Evolutionary conservation across 2,113 vertebrate species (phyloP).

Genomic region (Arenaria interpres): DNA sequence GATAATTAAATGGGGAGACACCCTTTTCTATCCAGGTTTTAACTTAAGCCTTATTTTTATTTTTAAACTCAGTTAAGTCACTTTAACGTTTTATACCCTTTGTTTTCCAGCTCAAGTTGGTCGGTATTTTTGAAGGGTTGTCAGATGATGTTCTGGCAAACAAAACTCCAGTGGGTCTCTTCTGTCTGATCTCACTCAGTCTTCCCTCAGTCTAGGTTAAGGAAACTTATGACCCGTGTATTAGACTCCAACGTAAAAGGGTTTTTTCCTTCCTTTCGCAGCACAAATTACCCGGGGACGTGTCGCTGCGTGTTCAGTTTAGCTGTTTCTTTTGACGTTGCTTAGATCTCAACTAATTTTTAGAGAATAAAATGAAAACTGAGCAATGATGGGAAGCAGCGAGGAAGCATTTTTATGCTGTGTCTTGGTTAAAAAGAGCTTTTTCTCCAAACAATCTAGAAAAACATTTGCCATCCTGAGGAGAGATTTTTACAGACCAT

Average conservation of each 20-base stretch:
- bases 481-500: background rate
- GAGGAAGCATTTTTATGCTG: background rate
- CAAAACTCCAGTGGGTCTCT: background rate
- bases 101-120: background rate
- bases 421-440: background rate
- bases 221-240: background rate
- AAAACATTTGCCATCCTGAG: background rate
- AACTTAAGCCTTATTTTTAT: background rate
- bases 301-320: background rate
- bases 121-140: background rate
- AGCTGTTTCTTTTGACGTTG: background rate
- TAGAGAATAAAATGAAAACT: background rate
- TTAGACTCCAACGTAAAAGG: background rate
- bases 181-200: background rate
- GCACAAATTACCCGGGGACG: background rate
- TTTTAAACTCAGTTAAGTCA: background rate
- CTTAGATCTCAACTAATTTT: background rate
- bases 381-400: background rate
- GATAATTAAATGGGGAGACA: background rate
- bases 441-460: background rate
- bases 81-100: background rate
- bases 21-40: background rate
- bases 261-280: background rate
- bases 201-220: background rate
- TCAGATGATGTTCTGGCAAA: background rate